Base-by-base conservation (phyloP, 2,113 vertebrate genomes). In the Elanus axillaris region DNA sequence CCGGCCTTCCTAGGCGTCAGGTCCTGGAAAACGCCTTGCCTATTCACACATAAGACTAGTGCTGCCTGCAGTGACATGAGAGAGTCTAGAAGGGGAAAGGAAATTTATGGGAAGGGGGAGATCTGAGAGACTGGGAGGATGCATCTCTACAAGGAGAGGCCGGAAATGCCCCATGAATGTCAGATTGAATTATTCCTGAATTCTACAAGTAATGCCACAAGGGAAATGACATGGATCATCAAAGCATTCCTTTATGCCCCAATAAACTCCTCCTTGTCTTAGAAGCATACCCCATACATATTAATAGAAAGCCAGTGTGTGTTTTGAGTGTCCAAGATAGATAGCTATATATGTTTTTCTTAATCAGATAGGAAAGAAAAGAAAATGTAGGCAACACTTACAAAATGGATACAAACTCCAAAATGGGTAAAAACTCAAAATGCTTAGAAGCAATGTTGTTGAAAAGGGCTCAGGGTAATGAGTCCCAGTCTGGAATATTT, bases 121-220 rank as follows among this genome's bases (percentile, higher is more conserved):
- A 90, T 90, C 71, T 96, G 82, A 94, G 81, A 38, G 38, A 27
- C 80, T 82, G 64, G 62, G 67, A 75, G 69, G 66, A 93, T 82
- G 66, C 48, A 60, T 79, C 77, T 90, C 77, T 68, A 75, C 64
- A 92, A 90, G 68, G 52, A 93, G 77, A 94, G 69, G 62, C 92
- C 95, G 96, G 96, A 96, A 96, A 93, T 93, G 62, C 71, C 62
- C 82, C 67, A 86, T 96, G 92, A 96, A 95, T 96, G 90, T 97
- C 96, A 97, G 71, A 82, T 21, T 90, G 92, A 96, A 40, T 95
- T 96, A 95, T 94, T 94, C 81, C 81, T 93, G 85, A 94, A 80
- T 95, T 80, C 85, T 94, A 73, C 81, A 92, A 95, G 86, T 76
- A 85, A 82, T 71, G 50, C 94, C 94, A 88, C 74, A 83, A 80